These are phyloP conservation scores for Parascotia fuliginaria DNA, from an alignment of 2,888 invertebrate species.

Conservation along the genomic window DNA sequence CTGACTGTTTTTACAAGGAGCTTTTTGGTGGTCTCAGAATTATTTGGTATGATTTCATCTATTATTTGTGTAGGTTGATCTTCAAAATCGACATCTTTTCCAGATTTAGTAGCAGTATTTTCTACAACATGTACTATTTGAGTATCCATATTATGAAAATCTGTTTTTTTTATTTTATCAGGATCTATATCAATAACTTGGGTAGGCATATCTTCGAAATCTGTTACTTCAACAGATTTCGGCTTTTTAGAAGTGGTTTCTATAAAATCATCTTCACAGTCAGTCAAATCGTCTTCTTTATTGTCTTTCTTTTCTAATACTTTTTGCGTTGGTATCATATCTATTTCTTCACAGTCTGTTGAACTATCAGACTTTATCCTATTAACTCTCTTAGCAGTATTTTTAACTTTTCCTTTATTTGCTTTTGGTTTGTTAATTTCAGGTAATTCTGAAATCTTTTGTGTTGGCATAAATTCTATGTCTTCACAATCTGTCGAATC, in stretches of 20 bases:
- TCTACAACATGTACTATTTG: conserved; percentile 51
- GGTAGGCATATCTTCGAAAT: conserved; percentile 49
- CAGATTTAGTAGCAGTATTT: conserved; percentile 7
- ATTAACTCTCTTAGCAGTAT: conserved; percentile 28
- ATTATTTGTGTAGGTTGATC: conserved; percentile 63
- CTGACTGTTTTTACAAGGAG: conserved; percentile 48
- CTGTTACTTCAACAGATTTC: conserved; percentile 1
- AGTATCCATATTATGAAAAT: conserved; percentile 60
- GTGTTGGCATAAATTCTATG: conserved; percentile 53
- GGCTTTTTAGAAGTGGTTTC: conserved; percentile 36
- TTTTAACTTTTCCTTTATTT: conserved; percentile 4
- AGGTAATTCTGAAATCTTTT: conserved; percentile 42
- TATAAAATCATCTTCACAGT: conserved; percentile 56
- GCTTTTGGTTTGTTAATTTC: not conserved
- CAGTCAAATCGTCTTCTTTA: conserved; percentile 55
- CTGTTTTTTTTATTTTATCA: conserved; percentile 15
- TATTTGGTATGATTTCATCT: conserved; percentile 36
- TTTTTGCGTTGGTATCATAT: conserved; percentile 43
- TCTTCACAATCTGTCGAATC: conserved; percentile 65
- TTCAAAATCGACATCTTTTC: conserved; percentile 42
- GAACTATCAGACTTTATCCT: conserved; percentile 49
- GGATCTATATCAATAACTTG: conserved; percentile 45
- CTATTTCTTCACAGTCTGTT: conserved; percentile 51
- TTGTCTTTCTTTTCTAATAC: conserved; percentile 26
- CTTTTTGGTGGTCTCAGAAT: conserved; percentile 14